phyloP scores from a whole-genome alignment of 2,888 invertebrate genomes.

The Cenopis cana region DNA sequence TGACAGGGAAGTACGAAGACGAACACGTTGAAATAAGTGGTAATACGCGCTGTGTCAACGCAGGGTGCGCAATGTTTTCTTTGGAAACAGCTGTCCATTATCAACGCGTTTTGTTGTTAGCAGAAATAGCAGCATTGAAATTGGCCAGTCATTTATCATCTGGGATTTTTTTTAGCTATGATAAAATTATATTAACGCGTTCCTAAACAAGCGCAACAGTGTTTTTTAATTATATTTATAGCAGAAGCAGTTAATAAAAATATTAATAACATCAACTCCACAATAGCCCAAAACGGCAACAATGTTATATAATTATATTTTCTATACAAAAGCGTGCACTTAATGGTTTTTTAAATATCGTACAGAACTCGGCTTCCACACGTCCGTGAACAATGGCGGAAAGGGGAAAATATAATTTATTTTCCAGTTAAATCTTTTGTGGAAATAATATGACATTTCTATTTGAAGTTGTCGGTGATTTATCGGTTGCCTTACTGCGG shows the following conservation, averaged over 20 bases:
- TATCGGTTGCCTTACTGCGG: constrained; percentile 79
- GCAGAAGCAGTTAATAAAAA: constrained; percentile 4
- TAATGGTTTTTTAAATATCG: constrained; percentile 85
- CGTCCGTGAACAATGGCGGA: constrained; percentile 79
- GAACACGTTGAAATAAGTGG: not conserved
- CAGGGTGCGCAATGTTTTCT: not conserved
- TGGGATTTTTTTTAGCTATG: no score
- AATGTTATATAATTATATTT: constrained; percentile 5
- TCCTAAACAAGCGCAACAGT: not conserved
- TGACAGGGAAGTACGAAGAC: not conserved
- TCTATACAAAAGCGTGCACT: constrained; percentile 69
- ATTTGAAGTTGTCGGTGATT: constrained; percentile 84
- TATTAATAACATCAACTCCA: constrained; percentile 20
- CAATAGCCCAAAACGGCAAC: constrained; percentile 37
- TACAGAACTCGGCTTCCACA: constrained; percentile 78
- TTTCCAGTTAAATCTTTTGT: constrained; percentile 86
- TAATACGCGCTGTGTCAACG: not conserved
- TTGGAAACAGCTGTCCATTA: constrained; percentile 26
- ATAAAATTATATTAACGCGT: no score
- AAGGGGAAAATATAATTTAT: constrained; percentile 84
- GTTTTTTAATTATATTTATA: not conserved
- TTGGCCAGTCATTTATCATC: no score
- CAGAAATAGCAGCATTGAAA: no score
- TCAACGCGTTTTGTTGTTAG: not conserved
- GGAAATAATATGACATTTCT: constrained; percentile 86